Base-by-base conservation (phyloP, 2,113 vertebrate species). In the Hymenochirus boettgeri region DNA sequence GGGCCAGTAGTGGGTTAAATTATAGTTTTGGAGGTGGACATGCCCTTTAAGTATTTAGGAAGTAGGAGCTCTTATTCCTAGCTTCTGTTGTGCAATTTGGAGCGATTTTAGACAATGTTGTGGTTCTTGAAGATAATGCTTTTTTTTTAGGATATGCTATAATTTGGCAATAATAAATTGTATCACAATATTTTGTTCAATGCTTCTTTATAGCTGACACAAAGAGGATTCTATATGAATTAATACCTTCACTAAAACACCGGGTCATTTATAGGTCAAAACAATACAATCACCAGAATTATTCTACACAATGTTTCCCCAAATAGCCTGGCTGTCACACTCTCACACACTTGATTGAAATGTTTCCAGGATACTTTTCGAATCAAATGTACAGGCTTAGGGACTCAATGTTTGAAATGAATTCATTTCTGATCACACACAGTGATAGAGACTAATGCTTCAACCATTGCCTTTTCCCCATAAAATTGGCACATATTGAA, bases 331-430 rank as follows among this genome's bases (percentile, higher is more conserved):
- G 76, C 81, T 86, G 86, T 82, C 88, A 77, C 75, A 75, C 74
- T 77, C 71, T 62, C 55, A 5, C 66, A 74, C 63, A 58, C 77
- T 75, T 88, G 87, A 88, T 88, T 85, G 85, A 90, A 88, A 81
- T 75, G 81, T 75, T 77, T 76, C 77, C 77, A 70, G 82, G 78
- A 82, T 84, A 85, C 87, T 89, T 87, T 83, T 88, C 80, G 86
- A 89, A 90, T 88, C 79, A 80, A 81, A 79, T 87, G 75, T 70
- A 70, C 82, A 79, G 79, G 83, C 82, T 89, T 89, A 88, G 87
- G 63, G 80, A 77, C 79, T 87, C 82, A 74, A 79, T 86, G 87
- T 89, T 83, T n/a, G 76, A 74, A 75, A 73, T 79, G 83, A 87
- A 85, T 86, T 82, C 74, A 76, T 83, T 86, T 84, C 66, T 75